Evolutionary conservation across 2,797 vertebrate species (phyloP).

Genomic region (Anabacerthia variegaticeps): DNA sequence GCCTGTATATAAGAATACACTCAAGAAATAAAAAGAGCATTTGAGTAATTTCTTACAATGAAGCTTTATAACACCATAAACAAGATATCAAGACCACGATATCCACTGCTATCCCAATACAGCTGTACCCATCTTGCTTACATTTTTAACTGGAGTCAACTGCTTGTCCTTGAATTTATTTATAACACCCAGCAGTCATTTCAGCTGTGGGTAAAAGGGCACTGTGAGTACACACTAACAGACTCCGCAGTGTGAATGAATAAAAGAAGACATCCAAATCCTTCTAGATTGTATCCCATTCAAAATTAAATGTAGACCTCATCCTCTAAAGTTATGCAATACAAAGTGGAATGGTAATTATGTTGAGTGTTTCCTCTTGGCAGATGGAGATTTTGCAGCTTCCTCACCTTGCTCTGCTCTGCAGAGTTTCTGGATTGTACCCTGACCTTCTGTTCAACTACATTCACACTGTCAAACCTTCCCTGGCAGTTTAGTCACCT

Average conservation of each 20-base stretch:
- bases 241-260: not conserved
- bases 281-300: not conserved
- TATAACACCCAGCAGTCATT: not conserved
- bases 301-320: conserved; percentile 1
- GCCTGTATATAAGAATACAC: not conserved
- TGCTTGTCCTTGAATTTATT: not conserved
- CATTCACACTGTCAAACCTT: not conserved
- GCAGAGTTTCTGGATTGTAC: not conserved
- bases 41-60: not conserved
- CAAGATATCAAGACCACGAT: not conserved
- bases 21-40: not conserved
- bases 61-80: not conserved
- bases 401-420: not conserved
- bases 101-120: not conserved
- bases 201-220: not conserved
- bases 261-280: not conserved
- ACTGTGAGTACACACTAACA: not conserved
- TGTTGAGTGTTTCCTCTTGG: conserved; percentile 1
- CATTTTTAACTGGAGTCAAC: not conserved
- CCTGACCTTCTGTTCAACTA: not conserved
- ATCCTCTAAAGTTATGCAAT: not conserved
- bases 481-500: not conserved
- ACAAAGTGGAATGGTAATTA: not conserved
- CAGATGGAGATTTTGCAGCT: not conserved
- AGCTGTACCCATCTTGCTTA: not conserved